Evolutionary conservation across 2,888 invertebrate species (phyloP).

Genomic region (Diaperis boleti): DNA sequence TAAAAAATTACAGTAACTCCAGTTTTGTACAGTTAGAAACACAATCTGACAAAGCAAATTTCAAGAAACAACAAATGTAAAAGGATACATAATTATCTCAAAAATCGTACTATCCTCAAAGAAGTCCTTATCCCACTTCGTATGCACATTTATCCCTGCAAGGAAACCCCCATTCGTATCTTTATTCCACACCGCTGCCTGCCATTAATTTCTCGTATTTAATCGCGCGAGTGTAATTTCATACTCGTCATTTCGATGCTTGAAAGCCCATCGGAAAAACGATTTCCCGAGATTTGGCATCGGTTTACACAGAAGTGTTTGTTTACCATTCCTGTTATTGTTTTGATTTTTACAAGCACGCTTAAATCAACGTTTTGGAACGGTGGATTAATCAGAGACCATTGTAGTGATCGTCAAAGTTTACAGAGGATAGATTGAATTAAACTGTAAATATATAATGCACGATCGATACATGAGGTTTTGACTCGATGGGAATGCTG

Average conservation of each 20-base stretch:
- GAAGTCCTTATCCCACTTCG: too few relatives aligned
- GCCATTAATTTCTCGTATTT: conserved; percentile 17
- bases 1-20: too few relatives aligned
- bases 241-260: conserved; percentile 4
- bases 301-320: conserved; percentile 2
- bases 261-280: conserved; percentile 9
- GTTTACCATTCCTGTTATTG: conserved; percentile 14
- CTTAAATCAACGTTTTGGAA: not conserved
- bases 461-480: conserved; percentile 4
- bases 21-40: too few relatives aligned
- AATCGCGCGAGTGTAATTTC: conserved; percentile 17
- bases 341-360: conserved; percentile 5
- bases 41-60: too few relatives aligned
- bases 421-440: not conserved
- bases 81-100: too few relatives aligned
- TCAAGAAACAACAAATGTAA: too few relatives aligned
- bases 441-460: conserved; percentile 10
- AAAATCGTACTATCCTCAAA: too few relatives aligned
- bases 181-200: not conserved
- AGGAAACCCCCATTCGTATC: not conserved
- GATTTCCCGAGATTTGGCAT: conserved; percentile 8
- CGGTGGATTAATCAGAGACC: not conserved
- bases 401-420: not conserved
- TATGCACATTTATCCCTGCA: too few relatives aligned
- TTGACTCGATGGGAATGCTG: conserved; percentile 1